A percentile compares a stretch with the other conserved stretches of the same genome.
Conservation (phyloP, 2,113 vertebrate genomes). For the Engraulis encrasicolus region DNA sequence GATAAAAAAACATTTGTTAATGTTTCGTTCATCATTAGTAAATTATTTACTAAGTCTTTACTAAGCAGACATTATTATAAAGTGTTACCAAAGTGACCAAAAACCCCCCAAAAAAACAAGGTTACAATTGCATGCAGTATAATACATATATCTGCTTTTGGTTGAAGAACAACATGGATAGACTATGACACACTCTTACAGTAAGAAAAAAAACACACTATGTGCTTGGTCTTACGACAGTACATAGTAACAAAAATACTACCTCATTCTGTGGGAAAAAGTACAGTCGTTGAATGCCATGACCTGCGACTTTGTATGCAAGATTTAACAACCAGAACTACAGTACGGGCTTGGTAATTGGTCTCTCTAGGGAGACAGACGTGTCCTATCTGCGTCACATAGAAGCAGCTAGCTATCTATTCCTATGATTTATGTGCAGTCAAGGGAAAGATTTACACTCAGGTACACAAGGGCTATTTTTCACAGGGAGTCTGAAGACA, state of each 20-base stretch:
- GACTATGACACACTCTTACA: background rate
- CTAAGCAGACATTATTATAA: too few relatives aligned
- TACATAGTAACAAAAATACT: conserved; percentile 51
- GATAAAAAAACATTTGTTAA: too few relatives aligned
- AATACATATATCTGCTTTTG: background rate
- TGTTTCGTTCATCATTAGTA: too few relatives aligned
- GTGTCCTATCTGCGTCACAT: conserved; percentile 1
- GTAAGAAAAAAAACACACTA: conserved; percentile 44
- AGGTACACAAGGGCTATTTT: background rate
- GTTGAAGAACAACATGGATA: background rate
- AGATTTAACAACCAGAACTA: conserved; percentile 62
- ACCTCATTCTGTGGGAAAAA: conserved; percentile 40
- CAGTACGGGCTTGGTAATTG: conserved; percentile 55
- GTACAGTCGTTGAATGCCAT: background rate
- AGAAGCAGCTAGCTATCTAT: background rate
- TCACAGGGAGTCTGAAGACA: background rate
- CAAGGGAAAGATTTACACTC: background rate
- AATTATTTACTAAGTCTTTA: too few relatives aligned
- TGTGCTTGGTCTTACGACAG: conserved; percentile 73
- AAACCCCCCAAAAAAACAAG: background rate
- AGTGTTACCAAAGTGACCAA: too few relatives aligned
- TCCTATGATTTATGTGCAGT: conserved; percentile 6
- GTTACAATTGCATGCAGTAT: conserved; percentile 1
- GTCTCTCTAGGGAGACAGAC: background rate
- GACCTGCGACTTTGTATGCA: conserved; percentile 38